Conservation (phyloP, 35 echinoderm and acorn worm species). For the Strongylocentrotus purpuratus region DNA sequence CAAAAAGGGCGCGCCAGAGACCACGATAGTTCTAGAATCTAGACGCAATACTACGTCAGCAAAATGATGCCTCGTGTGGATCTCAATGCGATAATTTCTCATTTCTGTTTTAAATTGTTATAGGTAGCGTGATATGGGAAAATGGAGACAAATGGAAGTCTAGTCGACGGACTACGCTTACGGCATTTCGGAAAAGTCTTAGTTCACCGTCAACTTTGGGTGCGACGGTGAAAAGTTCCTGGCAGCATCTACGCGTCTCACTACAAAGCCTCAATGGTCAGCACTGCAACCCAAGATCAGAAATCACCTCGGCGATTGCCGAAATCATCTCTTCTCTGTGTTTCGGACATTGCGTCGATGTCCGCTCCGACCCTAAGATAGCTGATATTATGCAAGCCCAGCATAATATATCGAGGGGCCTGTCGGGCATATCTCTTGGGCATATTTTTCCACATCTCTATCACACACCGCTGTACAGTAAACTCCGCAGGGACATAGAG, state of each 20-base stretch:
- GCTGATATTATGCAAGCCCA: not conserved
- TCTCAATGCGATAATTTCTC: no score
- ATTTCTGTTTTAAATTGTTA: not conserved
- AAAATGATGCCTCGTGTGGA: no score
- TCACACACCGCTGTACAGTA: conserved; percentile 25
- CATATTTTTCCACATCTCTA: conserved; percentile 33
- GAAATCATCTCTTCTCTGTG: conserved; percentile 22
- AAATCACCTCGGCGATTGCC: conserved; percentile 38
- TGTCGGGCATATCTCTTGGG: conserved; percentile 10
- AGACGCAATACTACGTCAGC: no score
- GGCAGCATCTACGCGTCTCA: not conserved
- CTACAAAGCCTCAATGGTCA: not conserved
- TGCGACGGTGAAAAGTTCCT: not conserved
- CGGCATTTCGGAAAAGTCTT: not conserved
- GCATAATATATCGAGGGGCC: not conserved
- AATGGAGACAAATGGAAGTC: conserved; percentile 26
- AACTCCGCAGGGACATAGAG: not conserved
- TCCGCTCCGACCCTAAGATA: not conserved
- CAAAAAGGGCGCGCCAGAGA: no score
- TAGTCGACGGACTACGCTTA: not conserved
- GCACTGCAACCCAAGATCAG: conserved; percentile 1
- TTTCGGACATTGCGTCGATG: conserved; percentile 36
- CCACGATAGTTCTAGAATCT: no score
- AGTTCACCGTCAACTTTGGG: not conserved
- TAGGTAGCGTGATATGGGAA: conserved; percentile 36